These are phyloP conservation scores for Euglossa dilemma DNA, from an alignment of 1,140 invertebrate species.

Conservation along the genomic window DNA sequence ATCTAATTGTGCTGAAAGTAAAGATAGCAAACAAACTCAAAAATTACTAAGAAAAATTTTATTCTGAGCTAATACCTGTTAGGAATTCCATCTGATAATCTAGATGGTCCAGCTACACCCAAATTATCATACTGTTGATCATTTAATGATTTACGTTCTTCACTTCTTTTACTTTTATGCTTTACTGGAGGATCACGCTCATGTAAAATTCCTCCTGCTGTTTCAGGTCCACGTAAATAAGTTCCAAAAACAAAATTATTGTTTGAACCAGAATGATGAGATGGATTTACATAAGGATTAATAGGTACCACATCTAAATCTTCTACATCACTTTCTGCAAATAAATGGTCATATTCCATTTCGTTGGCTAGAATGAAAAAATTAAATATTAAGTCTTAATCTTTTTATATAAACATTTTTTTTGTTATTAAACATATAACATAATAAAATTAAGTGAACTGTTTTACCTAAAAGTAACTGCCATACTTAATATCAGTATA, in stretches of 20 bases:
- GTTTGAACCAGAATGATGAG: slow-evolving; percentile 61
- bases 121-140: slow-evolving; percentile 65
- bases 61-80: slow-evolving; percentile 47
- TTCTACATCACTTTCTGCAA: slow-evolving; percentile 82
- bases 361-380: slow-evolving; percentile 74
- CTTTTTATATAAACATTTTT: not conserved
- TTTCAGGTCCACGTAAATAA: slow-evolving; percentile 50
- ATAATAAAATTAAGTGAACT: not conserved
- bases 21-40: slow-evolving; percentile 4
- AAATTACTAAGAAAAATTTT: not conserved
- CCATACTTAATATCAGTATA: not conserved
- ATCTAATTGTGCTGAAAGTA: slow-evolving; percentile 58
- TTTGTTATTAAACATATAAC: not conserved
- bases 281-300: slow-evolving; percentile 69
- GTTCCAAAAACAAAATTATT: slow-evolving; percentile 66
- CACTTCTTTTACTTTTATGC: slow-evolving; percentile 69
- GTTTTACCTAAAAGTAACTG: not conserved
- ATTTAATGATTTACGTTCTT: slow-evolving; percentile 64
- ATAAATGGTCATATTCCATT: slow-evolving; percentile 83
- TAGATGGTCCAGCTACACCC: slow-evolving; percentile 78
- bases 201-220: slow-evolving; percentile 56
- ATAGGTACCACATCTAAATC: slow-evolving; percentile 77
- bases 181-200: slow-evolving; percentile 64
- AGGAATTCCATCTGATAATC: slow-evolving; percentile 72
- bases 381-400: not conserved